Conservation (phyloP, 2,113 vertebrate genomes). For the Nestor notabilis region DNA sequence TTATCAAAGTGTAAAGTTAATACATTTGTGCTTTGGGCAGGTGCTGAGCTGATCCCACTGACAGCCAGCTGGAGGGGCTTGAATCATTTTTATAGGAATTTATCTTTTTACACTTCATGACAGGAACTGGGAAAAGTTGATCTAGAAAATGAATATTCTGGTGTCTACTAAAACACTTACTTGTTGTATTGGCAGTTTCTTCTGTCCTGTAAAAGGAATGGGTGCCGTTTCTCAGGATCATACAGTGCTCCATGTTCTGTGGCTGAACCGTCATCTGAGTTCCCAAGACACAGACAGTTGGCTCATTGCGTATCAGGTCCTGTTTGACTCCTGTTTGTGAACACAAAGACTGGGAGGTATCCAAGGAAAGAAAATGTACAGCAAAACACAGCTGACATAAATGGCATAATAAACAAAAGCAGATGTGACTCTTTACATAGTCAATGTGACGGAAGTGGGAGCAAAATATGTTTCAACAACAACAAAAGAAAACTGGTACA, state of each 20-base stretch:
- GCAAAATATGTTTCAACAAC: neutral
- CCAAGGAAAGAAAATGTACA: constrained; percentile 2
- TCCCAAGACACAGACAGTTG: neutral
- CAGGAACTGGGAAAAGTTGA: neutral
- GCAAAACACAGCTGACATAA: constrained; percentile 14
- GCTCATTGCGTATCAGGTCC: neutral
- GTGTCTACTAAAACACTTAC: neutral
- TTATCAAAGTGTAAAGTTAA: neutral
- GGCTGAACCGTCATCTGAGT: neutral
- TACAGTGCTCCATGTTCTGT: neutral
- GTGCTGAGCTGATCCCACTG: neutral
- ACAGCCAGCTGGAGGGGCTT: neutral
- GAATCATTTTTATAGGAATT: neutral
- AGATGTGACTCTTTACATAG: neutral
- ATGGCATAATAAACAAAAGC: constrained; percentile 20
- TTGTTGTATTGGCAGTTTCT: neutral
- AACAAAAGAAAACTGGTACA: neutral
- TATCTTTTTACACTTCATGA: neutral
- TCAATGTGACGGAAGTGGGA: neutral
- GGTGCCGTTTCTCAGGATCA: neutral
- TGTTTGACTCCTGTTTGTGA: neutral
- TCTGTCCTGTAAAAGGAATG: neutral
- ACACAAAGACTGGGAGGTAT: neutral
- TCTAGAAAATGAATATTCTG: constrained; percentile 11
- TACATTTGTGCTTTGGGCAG: neutral